Evolutionary conservation across 2,888 invertebrate genomes (phyloP), one percentile per base, ranked within the genome.

Genomic region (Allophyes oxyacanthae): DNA sequence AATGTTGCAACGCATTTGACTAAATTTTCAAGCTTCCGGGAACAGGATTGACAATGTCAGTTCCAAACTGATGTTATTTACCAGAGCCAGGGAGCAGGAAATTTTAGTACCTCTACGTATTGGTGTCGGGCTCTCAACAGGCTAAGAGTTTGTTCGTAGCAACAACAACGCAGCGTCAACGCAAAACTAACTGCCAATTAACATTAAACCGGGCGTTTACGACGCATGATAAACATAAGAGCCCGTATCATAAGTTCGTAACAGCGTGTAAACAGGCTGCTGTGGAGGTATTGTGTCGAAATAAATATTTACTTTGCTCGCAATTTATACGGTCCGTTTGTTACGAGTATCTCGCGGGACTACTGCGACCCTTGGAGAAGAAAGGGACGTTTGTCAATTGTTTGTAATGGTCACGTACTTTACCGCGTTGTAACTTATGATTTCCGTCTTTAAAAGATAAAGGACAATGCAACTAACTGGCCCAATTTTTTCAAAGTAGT

Each of bases 271-370:
- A 63, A 70, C 51, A 70, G 56, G 51, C 44, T 37, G 50, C 56
- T 65, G 53, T 38, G 59, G 52, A 66, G 58, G 72, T 68, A 52
- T 59, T 67, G 72, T 72, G 67, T 42, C 42, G 34, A 59, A 64
- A 61, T 72, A 64, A 75, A 72, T 64, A 58, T 72, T 72, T 63
- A 46, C 45, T 59, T 45, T 57, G 57, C 38, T 54, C 56, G 51
- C 62, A 71, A 75, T 71, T 71, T 74, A 38, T 52, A 13, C 28
- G 51, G 10, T 30, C 32, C 49, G 41, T 41, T 28, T 43, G 40
- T 53, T 34, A 38, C 48, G n/a, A 4, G 30, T n/a, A 20, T 33
- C 68, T 44, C 68, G 43, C 13, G 68, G 63, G 69, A 68, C 15
- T 9, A 37, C 25, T 33, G 14, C 26, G 36, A 32, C 45, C 28